These are phyloP conservation scores for Parotocinclus haroldoi DNA, from an alignment of 2,797 vertebrate species.

Conservation along the genomic window DNA sequence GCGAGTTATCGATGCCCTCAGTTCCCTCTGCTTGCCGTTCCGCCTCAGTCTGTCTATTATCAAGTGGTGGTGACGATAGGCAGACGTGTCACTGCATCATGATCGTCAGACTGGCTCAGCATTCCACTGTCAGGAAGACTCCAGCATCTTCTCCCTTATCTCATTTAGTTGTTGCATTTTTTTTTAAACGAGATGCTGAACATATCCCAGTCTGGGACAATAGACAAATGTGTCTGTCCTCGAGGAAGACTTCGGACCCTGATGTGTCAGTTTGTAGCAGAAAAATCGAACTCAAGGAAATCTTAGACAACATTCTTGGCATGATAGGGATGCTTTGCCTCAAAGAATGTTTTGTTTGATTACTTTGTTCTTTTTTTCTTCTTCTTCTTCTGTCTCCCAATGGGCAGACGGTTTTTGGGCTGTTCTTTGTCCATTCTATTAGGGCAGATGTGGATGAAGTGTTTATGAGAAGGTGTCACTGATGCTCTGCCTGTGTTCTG, in stretches of 20 bases:
- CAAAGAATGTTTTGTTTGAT: conserved; percentile 54
- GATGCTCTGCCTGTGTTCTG: conserved; percentile 28
- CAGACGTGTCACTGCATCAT: conserved; percentile 23
- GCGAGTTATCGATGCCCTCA: not conserved
- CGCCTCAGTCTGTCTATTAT: conserved; percentile 17
- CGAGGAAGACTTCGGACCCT: conserved; percentile 30
- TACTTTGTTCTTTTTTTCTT: conserved; percentile 28
- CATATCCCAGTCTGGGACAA: conserved; percentile 40
- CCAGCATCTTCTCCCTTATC: conserved; percentile 2
- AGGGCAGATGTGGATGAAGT: conserved; percentile 11
- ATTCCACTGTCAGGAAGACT: not conserved
- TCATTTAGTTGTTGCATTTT: conserved; percentile 35
- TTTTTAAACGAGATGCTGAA: conserved; percentile 21
- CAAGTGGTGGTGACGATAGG: conserved; percentile 21
- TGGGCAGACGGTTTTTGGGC: conserved; percentile 10
- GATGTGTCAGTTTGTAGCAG: conserved; percentile 52
- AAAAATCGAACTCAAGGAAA: conserved; percentile 54
- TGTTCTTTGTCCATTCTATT: conserved; percentile 12
- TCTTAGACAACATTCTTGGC: conserved; percentile 59
- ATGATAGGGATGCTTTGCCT: conserved; percentile 45
- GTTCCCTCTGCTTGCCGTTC: conserved; percentile 18
- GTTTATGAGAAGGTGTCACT: conserved; percentile 34
- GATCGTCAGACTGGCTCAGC: not conserved
- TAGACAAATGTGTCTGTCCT: conserved; percentile 39
- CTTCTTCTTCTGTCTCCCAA: conserved; percentile 4